Evolutionary conservation across 1,140 invertebrate genomes (phyloP), one percentile per base, ranked within the genome.

Genomic region (Arctopsyche grandis): DNA sequence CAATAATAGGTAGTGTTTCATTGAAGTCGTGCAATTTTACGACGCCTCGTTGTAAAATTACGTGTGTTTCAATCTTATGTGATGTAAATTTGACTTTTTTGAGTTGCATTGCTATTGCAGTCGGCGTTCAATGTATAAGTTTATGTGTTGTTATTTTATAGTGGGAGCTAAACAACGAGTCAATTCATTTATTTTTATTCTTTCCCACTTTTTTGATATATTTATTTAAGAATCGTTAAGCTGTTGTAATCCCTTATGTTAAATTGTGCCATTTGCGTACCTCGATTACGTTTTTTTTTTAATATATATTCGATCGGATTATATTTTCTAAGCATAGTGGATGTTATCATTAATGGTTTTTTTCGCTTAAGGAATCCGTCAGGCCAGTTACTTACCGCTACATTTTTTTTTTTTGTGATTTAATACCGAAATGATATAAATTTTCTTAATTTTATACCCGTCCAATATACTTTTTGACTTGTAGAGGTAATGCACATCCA

Each of bases 361-460:
- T 38, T 38, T 58, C 19, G 29, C 38, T 63, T 76, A 21, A 43
- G 69, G 5, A 44, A 75, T 79, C 60, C 60, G 78, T 74, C 58
- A 70, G 80, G 80, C 80, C 80, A 82, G 80, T 82, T 82, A 82
- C 80, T 82, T 82, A 82, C 63, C 75, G 44, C 74, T 52, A 66
- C 75, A 77, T 77, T 69, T 74, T 52, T 74, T 75, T 7, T 14
- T 44, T 69, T 48, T 22, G 19, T 69, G 75, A 66, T 46, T 48
- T 4, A 38, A 38, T 38, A 38, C 29, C 29, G 29, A 38, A 38
- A 38, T 38, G 29, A 38, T 74, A 24, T 21, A 63, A 29, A 12
- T 52, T 60, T 26, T 79, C 80, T 77, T 79, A 81, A 81, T 76
- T 38, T 60, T 69, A 44, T 79, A 79, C 80, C 80, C 80, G 78